Evolutionary conservation across 2,113 vertebrate genomes (phyloP), one percentile per base, ranked within the genome.

Genomic region (Tinamus guttatus): DNA sequence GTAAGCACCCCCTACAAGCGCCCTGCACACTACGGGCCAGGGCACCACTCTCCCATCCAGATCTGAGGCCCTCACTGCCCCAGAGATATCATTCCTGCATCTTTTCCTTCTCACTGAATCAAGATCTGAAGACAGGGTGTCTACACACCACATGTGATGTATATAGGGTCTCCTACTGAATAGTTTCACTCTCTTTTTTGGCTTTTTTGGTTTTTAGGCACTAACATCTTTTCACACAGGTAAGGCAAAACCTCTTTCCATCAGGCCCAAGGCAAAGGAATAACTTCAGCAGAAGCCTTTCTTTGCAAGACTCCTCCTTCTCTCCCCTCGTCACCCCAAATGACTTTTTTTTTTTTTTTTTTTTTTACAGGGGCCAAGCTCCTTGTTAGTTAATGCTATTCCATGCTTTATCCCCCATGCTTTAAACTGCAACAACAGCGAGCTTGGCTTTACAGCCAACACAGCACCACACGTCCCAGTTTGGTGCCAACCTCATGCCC

Each of bases 131-230:
- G n/a, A 51, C 56, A 93, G 28, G 15, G 15, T 2, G 19, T 94
- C 56, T 41, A 38, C 25, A 0, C 5, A 27, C 16, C 51, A 54
- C 0, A 1, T 18, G 13, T 62, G 32, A 36, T 62, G 32, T 11
- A 62, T 34, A 20, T 13, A 1, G 0, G 19, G 32, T 5, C 38
- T 14, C 59, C 49, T 54, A 65, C 13, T 36, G 36, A 83, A 74
- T 8, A 30, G 21, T 28, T 47, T 24, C 30, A 77, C 56, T 65
- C 21, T 21, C 10, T 3, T n/a, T 71, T 21, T 60, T 32, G 13
- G 40, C 30, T 32, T 32, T 56, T 56, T 43, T n/a, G n/a, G n/a
- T n/a, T n/a, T n/a, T 76, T 82, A 68, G 75, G 36, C 15, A 87
- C 62, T 38, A 62, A 67, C 47, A 52, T 36, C 34, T 34, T 7